Evolutionary conservation across 2,797 vertebrate genomes (phyloP).

Genomic region (Todus mexicanus): DNA sequence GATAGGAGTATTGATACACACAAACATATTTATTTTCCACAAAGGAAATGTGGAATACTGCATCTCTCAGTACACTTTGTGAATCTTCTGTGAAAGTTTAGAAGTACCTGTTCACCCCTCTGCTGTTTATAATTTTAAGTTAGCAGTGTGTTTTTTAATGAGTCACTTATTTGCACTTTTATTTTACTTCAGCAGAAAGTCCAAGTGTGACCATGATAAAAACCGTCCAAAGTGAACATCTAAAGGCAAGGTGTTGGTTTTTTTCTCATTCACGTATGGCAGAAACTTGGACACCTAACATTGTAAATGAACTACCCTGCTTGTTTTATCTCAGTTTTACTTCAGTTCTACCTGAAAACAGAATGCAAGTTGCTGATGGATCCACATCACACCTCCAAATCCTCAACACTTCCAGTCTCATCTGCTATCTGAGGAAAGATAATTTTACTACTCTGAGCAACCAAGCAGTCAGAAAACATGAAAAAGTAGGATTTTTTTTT

Average conservation of each 20-base stretch:
- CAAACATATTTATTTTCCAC: slow-evolving; percentile 18
- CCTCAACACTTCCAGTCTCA: not conserved
- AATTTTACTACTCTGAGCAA: not conserved
- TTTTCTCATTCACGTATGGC: not conserved
- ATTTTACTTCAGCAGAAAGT: not conserved
- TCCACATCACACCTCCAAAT: not conserved
- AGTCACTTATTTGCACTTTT: not conserved
- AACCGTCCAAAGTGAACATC: not conserved
- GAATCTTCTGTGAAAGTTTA: not conserved
- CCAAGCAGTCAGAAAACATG: not conserved
- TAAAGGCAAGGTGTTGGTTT: not conserved
- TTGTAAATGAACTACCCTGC: not conserved
- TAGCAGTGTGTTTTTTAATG: not conserved
- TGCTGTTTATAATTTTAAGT: not conserved
- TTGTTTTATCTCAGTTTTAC: not conserved
- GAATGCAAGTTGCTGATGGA: not conserved
- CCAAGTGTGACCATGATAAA: not conserved
- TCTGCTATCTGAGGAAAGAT: not conserved
- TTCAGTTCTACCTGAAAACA: not conserved
- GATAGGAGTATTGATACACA: slow-evolving; percentile 3
- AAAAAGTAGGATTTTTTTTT: not conserved
- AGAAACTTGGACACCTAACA: not conserved
- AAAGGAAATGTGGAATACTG: not conserved
- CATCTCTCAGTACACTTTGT: not conserved
- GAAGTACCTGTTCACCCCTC: not conserved